Evolutionary conservation across 2,888 invertebrate genomes (phyloP).

Genomic region (Eupithecia subumbrata): DNA sequence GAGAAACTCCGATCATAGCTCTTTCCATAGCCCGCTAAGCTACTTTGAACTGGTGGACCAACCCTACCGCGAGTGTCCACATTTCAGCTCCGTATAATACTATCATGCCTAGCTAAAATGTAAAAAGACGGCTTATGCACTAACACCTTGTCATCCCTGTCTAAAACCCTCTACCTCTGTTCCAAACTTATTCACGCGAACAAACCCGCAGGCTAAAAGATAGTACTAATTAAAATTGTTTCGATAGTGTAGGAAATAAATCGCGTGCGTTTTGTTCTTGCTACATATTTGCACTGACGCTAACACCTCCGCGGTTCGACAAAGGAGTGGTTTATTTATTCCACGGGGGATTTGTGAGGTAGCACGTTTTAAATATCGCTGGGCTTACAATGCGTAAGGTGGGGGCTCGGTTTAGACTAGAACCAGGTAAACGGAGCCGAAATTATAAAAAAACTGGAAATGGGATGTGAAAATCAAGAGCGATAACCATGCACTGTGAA

Average conservation of each 20-base stretch:
- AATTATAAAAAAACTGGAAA: not conserved
- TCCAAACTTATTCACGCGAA: slow-evolving; percentile 38
- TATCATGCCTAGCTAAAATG: not conserved
- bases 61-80: no score
- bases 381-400: slow-evolving; percentile 33
- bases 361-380: slow-evolving; percentile 67
- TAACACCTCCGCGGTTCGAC: slow-evolving; percentile 66
- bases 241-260: slow-evolving; percentile 66
- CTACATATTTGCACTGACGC: slow-evolving; percentile 73
- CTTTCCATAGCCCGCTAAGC: no score
- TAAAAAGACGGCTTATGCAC: not conserved
- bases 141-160: not conserved
- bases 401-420: not conserved
- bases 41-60: no score
- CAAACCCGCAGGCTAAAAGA: slow-evolving; percentile 9
- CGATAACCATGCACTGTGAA: not conserved
- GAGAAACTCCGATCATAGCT: no score
- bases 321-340: slow-evolving; percentile 51
- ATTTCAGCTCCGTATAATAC: no score
- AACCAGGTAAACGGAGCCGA: not conserved
- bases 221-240: slow-evolving; percentile 75
- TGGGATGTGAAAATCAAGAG: not conserved
- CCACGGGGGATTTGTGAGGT: slow-evolving; percentile 64
- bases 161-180: not conserved
- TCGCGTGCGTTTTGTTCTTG: slow-evolving; percentile 64